phyloP scores from a whole-genome alignment of 92 coral and sea anemone genomes.

The Epizoanthus stellaris region DNA sequence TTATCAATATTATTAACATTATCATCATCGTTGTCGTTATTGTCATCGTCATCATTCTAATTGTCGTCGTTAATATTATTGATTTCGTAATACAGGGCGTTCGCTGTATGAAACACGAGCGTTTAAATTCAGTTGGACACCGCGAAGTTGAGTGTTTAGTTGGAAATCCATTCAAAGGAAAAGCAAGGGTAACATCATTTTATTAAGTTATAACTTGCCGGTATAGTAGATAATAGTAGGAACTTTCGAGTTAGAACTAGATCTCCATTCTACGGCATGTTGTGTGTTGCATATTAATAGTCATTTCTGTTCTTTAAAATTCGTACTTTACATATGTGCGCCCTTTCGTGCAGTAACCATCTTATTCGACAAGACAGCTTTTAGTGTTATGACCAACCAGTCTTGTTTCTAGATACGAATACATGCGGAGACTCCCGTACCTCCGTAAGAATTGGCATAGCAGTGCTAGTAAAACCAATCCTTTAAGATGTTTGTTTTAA shows the following conservation, averaged over 20 bases:
- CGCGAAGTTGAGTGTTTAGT: conserved; percentile 59
- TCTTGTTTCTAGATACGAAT: too few relatives aligned
- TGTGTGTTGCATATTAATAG: background rate
- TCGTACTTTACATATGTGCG: too few relatives aligned
- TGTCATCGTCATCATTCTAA: background rate
- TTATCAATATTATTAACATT: background rate
- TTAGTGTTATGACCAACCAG: too few relatives aligned
- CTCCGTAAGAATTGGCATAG: too few relatives aligned
- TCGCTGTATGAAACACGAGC: conserved; percentile 45
- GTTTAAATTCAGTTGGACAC: conserved; percentile 22
- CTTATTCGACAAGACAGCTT: too few relatives aligned
- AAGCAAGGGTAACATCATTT: conserved; percentile 53
- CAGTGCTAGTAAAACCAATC: too few relatives aligned
- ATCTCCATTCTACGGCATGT: background rate
- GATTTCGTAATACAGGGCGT: conserved; percentile 31
- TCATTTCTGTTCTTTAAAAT: too few relatives aligned
- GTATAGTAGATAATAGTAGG: background rate
- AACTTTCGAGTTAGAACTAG: background rate
- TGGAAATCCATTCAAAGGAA: conserved; percentile 80
- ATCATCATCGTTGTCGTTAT: too few relatives aligned
- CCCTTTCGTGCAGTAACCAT: too few relatives aligned
- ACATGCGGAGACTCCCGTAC: too few relatives aligned
- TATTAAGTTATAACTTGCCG: background rate
- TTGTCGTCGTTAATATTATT: background rate
- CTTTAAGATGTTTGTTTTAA: too few relatives aligned